Evolutionary conservation across 2,113 vertebrate genomes (phyloP).

Genomic region (Xiphophorus couchianus): DNA sequence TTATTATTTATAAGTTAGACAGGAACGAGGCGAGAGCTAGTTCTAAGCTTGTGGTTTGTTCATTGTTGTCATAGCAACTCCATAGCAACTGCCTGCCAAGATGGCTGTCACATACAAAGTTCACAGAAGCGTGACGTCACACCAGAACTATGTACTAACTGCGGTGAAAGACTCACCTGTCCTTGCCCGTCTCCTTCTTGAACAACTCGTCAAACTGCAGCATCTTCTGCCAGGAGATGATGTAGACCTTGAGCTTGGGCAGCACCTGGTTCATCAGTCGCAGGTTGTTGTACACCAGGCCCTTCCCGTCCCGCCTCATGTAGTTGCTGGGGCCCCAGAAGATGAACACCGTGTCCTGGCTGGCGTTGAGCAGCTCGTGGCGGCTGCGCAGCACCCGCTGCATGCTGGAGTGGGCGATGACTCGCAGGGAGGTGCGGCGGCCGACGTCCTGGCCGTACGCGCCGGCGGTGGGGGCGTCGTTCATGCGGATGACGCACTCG

Average conservation of each 20-base stretch:
- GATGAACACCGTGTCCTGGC: conserved; percentile 93
- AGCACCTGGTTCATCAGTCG: conserved; percentile 94
- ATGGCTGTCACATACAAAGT: too few relatives aligned
- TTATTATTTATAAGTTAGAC: too few relatives aligned
- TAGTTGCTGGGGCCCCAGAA: conserved; percentile 99
- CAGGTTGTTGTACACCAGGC: conserved; percentile 95
- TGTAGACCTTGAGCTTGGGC: conserved; percentile 91
- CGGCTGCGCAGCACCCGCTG: conserved; percentile 91
- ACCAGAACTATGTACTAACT: too few relatives aligned
- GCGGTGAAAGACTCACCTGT: conserved; percentile 83
- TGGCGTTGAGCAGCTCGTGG: conserved; percentile 91
- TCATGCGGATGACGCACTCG: conserved; percentile 97
- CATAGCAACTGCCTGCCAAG: too few relatives aligned
- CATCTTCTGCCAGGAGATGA: conserved; percentile 98
- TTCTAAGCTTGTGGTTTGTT: too few relatives aligned
- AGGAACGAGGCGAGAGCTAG: too few relatives aligned
- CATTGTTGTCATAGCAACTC: too few relatives aligned
- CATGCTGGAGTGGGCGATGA: conserved; percentile 97
- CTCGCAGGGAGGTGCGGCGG: conserved; percentile 90
- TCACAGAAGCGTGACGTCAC: too few relatives aligned
- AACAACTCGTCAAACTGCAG: conserved; percentile 96
- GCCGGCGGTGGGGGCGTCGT: conserved; percentile 87
- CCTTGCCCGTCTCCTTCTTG: conserved; percentile 96
- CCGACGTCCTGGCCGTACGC: conserved; percentile 88
- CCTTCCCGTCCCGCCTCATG: conserved; percentile 96